These are phyloP conservation scores for Andinoacara biseriatus DNA, from an alignment of 2,113 vertebrate species.

Conservation along the genomic window DNA sequence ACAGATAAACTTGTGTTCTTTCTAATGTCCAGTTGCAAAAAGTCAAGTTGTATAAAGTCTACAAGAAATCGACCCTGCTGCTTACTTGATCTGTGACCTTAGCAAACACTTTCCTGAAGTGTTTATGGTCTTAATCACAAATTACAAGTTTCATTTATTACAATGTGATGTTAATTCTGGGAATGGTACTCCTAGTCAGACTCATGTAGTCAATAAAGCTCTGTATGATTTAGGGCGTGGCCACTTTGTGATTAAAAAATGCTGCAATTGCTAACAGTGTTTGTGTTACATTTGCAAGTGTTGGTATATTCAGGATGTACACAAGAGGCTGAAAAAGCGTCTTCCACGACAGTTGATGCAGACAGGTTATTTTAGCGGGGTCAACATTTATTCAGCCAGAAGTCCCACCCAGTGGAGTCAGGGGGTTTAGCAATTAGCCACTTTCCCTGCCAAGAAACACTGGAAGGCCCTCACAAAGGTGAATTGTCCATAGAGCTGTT, in stretches of 20 bases:
- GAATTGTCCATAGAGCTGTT: constrained; percentile 35
- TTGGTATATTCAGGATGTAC: background rate
- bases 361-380: constrained; percentile 26
- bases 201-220: background rate
- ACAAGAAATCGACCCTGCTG: too few species aligned
- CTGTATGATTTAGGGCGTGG: background rate
- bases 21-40: background rate
- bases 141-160: background rate
- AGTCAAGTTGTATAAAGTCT: background rate
- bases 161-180: background rate
- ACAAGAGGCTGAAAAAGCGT: constrained; percentile 16
- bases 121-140: background rate
- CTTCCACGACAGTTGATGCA: constrained; percentile 21
- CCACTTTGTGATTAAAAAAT: background rate
- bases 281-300: background rate
- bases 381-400: constrained; percentile 28
- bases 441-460: constrained; percentile 33
- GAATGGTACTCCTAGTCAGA: background rate
- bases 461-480: constrained; percentile 31
- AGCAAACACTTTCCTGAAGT: background rate
- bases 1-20: background rate
- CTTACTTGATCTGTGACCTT: background rate
- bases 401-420: constrained; percentile 15
- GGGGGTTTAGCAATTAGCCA: background rate
- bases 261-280: background rate